phyloP scores from a whole-genome alignment of 30 jellyfish, hydroid and myxozoan species.

The Haliclystus octoradiatus region DNA sequence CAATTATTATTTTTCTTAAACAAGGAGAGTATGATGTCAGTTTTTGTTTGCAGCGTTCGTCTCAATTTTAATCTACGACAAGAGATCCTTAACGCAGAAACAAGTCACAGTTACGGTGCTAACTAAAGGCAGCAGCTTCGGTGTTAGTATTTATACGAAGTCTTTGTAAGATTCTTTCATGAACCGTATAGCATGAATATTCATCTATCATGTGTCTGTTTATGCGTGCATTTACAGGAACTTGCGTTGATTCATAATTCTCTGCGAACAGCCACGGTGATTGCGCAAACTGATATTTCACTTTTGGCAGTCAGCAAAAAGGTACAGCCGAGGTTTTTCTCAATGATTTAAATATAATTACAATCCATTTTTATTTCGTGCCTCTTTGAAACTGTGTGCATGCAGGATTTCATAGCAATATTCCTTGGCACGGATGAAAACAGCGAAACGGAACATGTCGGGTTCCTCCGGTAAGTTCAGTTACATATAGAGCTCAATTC shows the following conservation, averaged over 20 bases:
- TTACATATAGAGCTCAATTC: neutral
- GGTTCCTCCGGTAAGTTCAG: constrained; percentile 37
- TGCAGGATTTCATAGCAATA: constrained; percentile 55
- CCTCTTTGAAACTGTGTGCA: too few species aligned
- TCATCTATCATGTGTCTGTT: neutral
- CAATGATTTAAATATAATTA: too few species aligned
- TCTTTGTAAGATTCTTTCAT: neutral
- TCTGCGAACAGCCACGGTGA: constrained; percentile 67
- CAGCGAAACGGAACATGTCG: constrained; percentile 50
- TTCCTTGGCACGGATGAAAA: constrained; percentile 44
- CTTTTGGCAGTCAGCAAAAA: constrained; percentile 45
- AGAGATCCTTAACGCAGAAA: constrained; percentile 21
- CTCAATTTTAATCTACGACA: constrained; percentile 30
- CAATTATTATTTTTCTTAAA: neutral
- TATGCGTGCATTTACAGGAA: constrained; percentile 38
- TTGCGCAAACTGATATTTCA: constrained; percentile 43
- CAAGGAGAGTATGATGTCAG: neutral
- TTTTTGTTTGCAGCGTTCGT: constrained; percentile 30
- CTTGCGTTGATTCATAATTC: constrained; percentile 59
- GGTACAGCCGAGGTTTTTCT: constrained; percentile 11
- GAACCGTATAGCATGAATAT: neutral
- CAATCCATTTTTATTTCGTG: too few species aligned
- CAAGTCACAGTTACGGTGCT: constrained; percentile 45
- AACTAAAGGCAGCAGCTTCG: constrained; percentile 56
- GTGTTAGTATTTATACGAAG: constrained; percentile 18